A percentile compares a stretch with the other conserved stretches of the same genome.
Evolutionary conservation across 2,888 invertebrate species (phyloP).

Genomic region (Periphyllus acericola): DNA sequence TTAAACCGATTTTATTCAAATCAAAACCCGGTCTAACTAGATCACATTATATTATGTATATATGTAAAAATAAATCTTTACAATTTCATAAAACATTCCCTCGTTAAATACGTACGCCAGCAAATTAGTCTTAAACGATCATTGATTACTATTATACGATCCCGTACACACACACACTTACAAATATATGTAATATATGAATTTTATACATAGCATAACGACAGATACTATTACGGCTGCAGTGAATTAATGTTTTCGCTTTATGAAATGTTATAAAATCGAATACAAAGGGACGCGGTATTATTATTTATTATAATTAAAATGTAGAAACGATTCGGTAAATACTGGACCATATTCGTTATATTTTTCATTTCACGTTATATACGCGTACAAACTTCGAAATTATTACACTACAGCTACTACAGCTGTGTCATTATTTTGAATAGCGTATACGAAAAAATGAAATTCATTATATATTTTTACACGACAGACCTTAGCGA

Average conservation of each 20-base stretch:
- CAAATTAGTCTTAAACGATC: constrained; percentile 34
- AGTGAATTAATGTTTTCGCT: neutral
- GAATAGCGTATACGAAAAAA: neutral
- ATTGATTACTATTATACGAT: constrained; percentile 9
- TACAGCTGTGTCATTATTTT: constrained; percentile 2
- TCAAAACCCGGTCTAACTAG: constrained; percentile 55
- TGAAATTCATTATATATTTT: neutral
- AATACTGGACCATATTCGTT: neutral
- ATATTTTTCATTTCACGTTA: neutral
- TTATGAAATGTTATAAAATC: neutral
- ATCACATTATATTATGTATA: neutral
- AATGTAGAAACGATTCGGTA: neutral
- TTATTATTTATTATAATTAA: neutral
- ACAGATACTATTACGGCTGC: neutral
- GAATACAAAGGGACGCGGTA: neutral
- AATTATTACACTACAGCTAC: neutral
- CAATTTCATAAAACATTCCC: constrained; percentile 34
- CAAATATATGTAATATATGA: too few relatives aligned
- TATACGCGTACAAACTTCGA: neutral
- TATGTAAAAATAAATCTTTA: constrained; percentile 19
- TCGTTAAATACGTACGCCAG: neutral
- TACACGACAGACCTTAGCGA: neutral
- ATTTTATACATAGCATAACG: neutral
- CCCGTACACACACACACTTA: too few relatives aligned
- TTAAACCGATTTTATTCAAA: constrained; percentile 61